Conservation (phyloP, 2,113 vertebrate genomes). For the Paradoxurus hermaphroditus region DNA sequence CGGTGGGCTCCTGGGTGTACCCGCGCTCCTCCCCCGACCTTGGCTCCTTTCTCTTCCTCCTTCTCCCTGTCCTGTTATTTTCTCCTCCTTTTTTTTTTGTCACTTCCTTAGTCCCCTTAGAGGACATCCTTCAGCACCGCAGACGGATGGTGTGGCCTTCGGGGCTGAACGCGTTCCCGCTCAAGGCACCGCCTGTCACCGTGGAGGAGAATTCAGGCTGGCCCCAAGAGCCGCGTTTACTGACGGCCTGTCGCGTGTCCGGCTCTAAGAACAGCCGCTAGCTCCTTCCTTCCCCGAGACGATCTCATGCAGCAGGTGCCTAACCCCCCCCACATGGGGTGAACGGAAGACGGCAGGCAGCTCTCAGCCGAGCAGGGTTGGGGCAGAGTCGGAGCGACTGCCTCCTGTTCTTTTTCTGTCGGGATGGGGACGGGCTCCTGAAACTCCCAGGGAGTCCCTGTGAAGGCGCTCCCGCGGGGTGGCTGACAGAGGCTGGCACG, state of each 20-base stretch:
- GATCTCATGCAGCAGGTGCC: not conserved
- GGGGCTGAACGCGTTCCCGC: not conserved
- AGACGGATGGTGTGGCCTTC: not conserved
- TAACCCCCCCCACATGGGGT: rapidly evolving
- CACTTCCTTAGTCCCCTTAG: not conserved
- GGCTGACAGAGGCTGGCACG: not conserved
- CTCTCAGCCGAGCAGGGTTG: not conserved
- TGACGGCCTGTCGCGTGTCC: no score
- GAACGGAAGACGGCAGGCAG: not conserved
- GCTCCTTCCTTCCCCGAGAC: not conserved
- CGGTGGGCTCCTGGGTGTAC: no score
- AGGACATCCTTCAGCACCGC: not conserved
- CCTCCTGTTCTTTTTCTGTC: no score
- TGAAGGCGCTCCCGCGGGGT: not conserved
- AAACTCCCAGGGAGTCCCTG: not conserved
- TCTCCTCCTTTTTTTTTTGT: not conserved
- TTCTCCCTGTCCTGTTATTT: not conserved
- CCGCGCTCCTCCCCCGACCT: not conserved
- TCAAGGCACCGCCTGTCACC: rapidly evolving
- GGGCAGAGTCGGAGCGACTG: not conserved
- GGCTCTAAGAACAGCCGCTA: not conserved
- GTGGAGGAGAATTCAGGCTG: not conserved
- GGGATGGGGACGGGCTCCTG: not conserved
- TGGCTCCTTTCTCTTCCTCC: no score
- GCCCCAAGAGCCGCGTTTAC: not conserved